Evolutionary conservation across 2,113 vertebrate genomes (phyloP).

Genomic region (Orthochromis indermauri): DNA sequence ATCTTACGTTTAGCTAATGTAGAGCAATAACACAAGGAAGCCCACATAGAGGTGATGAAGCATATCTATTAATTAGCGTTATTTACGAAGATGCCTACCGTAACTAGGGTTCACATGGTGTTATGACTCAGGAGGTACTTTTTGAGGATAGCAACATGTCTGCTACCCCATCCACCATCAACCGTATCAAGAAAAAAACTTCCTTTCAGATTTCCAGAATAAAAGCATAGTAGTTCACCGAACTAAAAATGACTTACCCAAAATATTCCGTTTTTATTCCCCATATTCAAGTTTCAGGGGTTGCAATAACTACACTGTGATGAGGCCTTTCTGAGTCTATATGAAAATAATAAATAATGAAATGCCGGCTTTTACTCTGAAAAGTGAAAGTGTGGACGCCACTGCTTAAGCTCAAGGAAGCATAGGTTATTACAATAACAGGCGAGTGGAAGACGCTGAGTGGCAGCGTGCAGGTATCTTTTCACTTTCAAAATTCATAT

Average conservation of each 20-base stretch:
- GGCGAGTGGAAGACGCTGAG: not conserved
- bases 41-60: not conserved
- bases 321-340: not conserved
- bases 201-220: not conserved
- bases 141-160: not conserved
- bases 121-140: not conserved
- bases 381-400: not conserved
- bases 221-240: not conserved
- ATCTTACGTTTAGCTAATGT: not conserved
- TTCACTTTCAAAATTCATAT: not conserved
- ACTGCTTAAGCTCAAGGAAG: not conserved
- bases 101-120: not conserved
- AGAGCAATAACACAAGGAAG: not conserved
- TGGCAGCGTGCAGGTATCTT: constrained; percentile 16
- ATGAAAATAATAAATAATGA: not conserved
- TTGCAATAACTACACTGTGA: not conserved
- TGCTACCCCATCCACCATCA: not conserved
- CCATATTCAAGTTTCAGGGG: not conserved
- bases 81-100: not conserved
- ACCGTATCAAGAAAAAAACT: not conserved
- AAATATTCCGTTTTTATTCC: not conserved
- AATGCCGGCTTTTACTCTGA: constrained; percentile 10
- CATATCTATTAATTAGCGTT: not conserved
- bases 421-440: not conserved
- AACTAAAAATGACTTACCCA: not conserved